Percentiles rank a stretch among this genome's conserved stretches.
phyloP scores from a whole-genome alignment of 2,797 vertebrate species.

The Anabas testudineus region DNA sequence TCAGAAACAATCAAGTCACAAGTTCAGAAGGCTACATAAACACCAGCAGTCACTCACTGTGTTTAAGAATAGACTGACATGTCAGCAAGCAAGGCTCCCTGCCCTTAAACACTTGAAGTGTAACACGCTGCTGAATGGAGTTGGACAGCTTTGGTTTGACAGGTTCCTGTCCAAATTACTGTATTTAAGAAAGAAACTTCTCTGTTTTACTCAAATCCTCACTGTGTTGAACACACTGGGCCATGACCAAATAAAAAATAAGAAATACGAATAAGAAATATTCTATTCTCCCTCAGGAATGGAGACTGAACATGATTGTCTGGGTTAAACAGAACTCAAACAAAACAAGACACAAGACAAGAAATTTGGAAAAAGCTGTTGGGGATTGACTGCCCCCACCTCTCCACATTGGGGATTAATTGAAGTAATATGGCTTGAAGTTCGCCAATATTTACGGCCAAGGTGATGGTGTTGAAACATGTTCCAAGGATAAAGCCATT shows the following conservation, averaged over 20 bases:
- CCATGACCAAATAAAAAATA: no score
- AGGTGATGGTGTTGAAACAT: neutral
- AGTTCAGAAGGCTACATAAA: neutral
- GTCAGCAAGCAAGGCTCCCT: neutral
- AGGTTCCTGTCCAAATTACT: neutral
- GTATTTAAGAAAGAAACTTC: neutral
- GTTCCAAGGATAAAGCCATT: constrained; percentile 7
- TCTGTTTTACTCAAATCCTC: neutral
- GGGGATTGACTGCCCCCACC: neutral
- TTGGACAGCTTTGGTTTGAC: neutral
- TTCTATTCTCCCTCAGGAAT: neutral
- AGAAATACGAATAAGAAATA: no score
- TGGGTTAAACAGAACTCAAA: constrained; percentile 12
- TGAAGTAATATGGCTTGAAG: neutral
- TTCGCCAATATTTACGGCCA: neutral
- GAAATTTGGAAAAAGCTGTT: no score
- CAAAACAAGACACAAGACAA: no score
- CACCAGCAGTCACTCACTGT: neutral
- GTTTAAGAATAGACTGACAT: neutral
- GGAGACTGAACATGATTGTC: neutral
- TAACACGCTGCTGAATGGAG: neutral
- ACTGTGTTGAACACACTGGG: constrained; percentile 2
- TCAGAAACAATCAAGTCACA: neutral
- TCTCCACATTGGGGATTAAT: neutral
- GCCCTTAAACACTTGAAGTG: neutral